phyloP scores from a whole-genome alignment of 2,888 invertebrate species.

The Drosophila fulvimacula region DNA sequence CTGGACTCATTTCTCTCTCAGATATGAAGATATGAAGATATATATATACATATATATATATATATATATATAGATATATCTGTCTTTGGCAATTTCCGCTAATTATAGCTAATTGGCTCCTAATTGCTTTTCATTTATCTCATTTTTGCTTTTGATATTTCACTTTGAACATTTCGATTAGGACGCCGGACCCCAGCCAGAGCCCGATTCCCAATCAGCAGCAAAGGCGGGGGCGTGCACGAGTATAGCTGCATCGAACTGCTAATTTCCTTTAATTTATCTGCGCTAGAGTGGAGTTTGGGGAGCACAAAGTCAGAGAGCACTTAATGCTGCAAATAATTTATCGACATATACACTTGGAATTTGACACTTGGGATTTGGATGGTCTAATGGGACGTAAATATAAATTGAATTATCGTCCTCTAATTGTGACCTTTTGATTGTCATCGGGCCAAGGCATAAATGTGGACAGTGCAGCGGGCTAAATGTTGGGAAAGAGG shows the following conservation, averaged over 20 bases:
- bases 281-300: background rate
- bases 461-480: background rate
- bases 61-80: background rate
- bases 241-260: background rate
- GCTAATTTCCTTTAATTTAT: slow-evolving; percentile 6
- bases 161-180: slow-evolving; percentile 7
- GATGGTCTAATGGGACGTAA: background rate
- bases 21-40: background rate
- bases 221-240: background rate
- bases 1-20: background rate
- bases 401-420: background rate
- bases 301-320: too few species aligned
- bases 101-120: slow-evolving; percentile 20
- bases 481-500: too few species aligned
- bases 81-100: slow-evolving; percentile 4
- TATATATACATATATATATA: background rate
- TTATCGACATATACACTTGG: background rate
- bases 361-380: slow-evolving; percentile 4
- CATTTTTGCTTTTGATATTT: slow-evolving; percentile 4
- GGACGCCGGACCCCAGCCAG: background rate
- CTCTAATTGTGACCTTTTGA: slow-evolving; percentile 10
- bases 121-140: slow-evolving; percentile 22
- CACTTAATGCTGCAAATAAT: background rate
- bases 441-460: background rate
- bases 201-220: background rate